Conservation (phyloP, 1,140 invertebrate species). For the Caenorhabditis briggsae region DNA sequence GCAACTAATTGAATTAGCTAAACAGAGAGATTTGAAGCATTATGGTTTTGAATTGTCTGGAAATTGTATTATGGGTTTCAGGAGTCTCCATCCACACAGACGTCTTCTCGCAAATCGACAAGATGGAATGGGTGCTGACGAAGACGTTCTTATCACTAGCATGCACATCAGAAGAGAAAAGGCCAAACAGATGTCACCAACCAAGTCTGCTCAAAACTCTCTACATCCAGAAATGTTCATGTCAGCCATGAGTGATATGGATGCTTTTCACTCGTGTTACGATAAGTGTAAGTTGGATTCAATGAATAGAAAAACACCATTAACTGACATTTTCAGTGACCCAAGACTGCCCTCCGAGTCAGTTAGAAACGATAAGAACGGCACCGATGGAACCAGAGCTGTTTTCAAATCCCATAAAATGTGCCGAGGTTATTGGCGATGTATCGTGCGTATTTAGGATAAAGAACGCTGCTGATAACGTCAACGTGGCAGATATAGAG, state of each 20-base stretch:
- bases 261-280: slow-evolving; percentile 9
- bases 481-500: slow-evolving; percentile 16
- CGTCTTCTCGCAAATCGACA: slow-evolving; percentile 26
- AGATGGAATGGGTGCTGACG: background rate
- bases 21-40: background rate
- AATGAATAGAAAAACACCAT: background rate
- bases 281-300: background rate
- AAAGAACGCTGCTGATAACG: slow-evolving; percentile 49
- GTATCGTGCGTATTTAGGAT: slow-evolving; percentile 40
- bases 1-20: background rate
- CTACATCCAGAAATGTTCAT: slow-evolving; percentile 32
- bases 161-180: slow-evolving; percentile 55
- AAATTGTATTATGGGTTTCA: background rate
- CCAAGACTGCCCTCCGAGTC: background rate
- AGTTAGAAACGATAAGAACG: slow-evolving; percentile 6
- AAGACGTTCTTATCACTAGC: slow-evolving; percentile 27
- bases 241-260: slow-evolving; percentile 6
- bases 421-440: slow-evolving; percentile 47
- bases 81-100: slow-evolving; percentile 41
- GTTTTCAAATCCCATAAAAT: slow-evolving; percentile 58
- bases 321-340: background rate
- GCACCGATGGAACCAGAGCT: slow-evolving; percentile 40
- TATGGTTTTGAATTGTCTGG: too few species aligned
- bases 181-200: slow-evolving; percentile 13
- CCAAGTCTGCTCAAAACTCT: slow-evolving; percentile 28